A percentile compares a stretch with the other conserved stretches of the same genome.
Conservation (phyloP, 2,113 vertebrate species). For the Xiphorhynchus elegans region DNA sequence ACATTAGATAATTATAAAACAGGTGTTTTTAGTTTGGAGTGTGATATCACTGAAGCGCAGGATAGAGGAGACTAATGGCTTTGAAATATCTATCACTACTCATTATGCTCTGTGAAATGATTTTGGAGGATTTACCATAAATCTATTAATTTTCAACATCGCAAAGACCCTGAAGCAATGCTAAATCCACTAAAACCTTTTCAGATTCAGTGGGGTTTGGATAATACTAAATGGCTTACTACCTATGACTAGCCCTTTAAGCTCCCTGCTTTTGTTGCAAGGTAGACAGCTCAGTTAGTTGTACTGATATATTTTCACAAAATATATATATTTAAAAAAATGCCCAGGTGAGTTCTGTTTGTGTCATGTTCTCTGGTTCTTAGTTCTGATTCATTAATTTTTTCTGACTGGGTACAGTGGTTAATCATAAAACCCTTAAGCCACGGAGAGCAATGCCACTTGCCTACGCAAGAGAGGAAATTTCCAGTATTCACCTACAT, state of each 20-base stretch:
- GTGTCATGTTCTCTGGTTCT: neutral
- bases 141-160: neutral
- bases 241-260: neutral
- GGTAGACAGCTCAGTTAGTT: neutral
- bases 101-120: neutral
- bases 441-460: neutral
- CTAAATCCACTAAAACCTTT: neutral
- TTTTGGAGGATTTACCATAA: constrained; percentile 23
- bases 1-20: neutral
- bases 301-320: neutral
- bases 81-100: neutral
- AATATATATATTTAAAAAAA: neutral
- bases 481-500: neutral
- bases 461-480: neutral
- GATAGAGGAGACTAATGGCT: neutral
- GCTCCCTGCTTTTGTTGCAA: neutral
- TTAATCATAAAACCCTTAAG: constrained; percentile 7
- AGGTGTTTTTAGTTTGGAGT: neutral
- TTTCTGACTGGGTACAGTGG: neutral
- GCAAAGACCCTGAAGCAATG: neutral
- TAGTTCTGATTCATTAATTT: neutral
- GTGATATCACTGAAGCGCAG: neutral
- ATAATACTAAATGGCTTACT: neutral
- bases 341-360: neutral
- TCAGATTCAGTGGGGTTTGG: neutral